Conservation (phyloP, 53 echinoderm and acorn worm genomes). For the Apostichopus leukothele region DNA sequence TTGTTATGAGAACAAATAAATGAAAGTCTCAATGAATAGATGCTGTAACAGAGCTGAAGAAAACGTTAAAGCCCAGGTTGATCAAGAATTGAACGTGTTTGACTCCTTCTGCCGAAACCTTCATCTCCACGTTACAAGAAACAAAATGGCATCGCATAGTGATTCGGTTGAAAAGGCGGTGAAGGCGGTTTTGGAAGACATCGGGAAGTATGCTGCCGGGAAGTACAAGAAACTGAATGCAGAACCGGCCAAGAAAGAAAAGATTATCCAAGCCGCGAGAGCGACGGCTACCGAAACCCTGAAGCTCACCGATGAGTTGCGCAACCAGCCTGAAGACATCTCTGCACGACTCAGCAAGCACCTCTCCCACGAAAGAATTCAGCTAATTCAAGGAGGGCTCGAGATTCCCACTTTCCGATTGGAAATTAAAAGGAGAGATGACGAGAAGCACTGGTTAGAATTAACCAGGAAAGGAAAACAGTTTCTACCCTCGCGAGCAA, state of each 20-base stretch:
- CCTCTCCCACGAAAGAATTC: conserved; percentile 41
- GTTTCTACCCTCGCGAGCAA: conserved; percentile 17
- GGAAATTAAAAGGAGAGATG: conserved; percentile 28
- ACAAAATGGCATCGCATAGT: conserved; percentile 46
- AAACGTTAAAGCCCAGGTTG: too few relatives aligned
- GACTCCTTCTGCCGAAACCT: too few relatives aligned
- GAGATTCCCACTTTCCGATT: conserved; percentile 48
- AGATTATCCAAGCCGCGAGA: conserved; percentile 45
- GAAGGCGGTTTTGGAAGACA: conserved; percentile 41
- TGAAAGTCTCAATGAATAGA: too few relatives aligned
- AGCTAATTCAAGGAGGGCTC: conserved; percentile 39
- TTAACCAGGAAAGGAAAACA: conserved; percentile 44
- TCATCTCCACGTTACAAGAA: neutral
- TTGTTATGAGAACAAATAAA: too few relatives aligned
- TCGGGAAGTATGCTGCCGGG: conserved; percentile 33
- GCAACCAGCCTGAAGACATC: conserved; percentile 14
- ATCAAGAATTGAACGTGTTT: too few relatives aligned
- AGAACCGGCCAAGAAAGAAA: conserved; percentile 14
- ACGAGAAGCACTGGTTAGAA: conserved; percentile 28
- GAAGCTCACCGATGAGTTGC: conserved; percentile 36
- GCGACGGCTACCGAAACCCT: conserved; percentile 45
- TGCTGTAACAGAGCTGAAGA: too few relatives aligned
- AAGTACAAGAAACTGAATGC: conserved; percentile 46
- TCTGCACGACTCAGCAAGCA: conserved; percentile 41
- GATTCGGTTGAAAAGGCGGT: conserved; percentile 41